A percentile compares a stretch with the other conserved stretches of the same genome.
These are phyloP conservation scores for Melangyna quadrimaculata DNA, from an alignment of 2,888 invertebrate species.

Conservation along the genomic window DNA sequence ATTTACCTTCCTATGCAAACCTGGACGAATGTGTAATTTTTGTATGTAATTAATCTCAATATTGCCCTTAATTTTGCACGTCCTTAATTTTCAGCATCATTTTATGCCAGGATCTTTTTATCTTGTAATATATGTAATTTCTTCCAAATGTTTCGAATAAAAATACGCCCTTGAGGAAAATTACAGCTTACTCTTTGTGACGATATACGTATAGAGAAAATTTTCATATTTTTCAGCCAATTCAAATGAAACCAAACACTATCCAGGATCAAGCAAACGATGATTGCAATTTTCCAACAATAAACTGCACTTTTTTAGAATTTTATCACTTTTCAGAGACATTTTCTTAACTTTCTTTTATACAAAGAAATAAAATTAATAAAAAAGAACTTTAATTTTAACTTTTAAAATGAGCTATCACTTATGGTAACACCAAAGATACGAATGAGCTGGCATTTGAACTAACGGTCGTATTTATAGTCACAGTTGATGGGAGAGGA, in stretches of 20 bases:
- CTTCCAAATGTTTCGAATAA: not conserved
- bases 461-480: constrained; percentile 56
- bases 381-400: not conserved
- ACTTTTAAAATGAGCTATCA: not conserved
- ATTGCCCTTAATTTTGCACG: constrained; percentile 24
- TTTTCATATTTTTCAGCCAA: not conserved
- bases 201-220: not conserved
- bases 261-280: constrained; percentile 39
- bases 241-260: constrained; percentile 18
- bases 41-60: constrained; percentile 7
- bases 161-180: constrained; percentile 21
- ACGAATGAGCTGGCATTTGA: constrained; percentile 23
- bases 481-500: constrained; percentile 10
- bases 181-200: not conserved
- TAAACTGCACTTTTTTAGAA: constrained; percentile 23
- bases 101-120: constrained; percentile 12
- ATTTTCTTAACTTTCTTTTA: constrained; percentile 18
- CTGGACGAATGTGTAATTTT: constrained; percentile 29
- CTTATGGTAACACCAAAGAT: not conserved
- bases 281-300: not conserved
- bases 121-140: not conserved
- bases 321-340: constrained; percentile 42
- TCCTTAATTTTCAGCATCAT: constrained; percentile 12
- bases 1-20: constrained; percentile 70
- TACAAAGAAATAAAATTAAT: not conserved